phyloP scores from a whole-genome alignment of 2,113 vertebrate species.

The Tauraco erythrolophus region DNA sequence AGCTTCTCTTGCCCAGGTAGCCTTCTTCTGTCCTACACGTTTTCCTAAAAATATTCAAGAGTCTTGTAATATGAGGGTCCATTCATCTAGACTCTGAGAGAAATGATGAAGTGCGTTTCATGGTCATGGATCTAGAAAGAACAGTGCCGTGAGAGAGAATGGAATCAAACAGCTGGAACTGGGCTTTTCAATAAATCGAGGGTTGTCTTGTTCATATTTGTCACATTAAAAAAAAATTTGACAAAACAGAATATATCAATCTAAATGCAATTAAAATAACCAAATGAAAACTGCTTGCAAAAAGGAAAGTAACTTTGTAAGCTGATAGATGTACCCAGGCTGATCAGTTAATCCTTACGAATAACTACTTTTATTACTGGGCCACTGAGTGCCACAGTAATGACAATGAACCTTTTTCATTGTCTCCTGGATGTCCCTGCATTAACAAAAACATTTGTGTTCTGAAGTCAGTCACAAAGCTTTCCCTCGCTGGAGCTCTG shows the following conservation, averaged over 20 bases:
- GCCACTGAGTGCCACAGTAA: background rate
- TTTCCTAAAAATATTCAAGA: background rate
- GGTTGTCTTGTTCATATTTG: background rate
- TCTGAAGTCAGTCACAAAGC: background rate
- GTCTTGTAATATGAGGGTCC: background rate
- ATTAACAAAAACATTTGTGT: background rate
- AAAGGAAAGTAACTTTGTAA: background rate
- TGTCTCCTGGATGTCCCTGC: background rate
- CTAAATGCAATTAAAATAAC: background rate
- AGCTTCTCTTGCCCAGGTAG: background rate
- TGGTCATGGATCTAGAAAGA: background rate
- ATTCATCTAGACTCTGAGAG: background rate
- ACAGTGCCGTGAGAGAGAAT: background rate
- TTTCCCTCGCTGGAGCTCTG: background rate
- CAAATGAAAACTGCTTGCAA: background rate
- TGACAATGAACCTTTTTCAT: background rate
- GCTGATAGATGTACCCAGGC: background rate
- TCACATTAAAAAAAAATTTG: background rate
- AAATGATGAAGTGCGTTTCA: background rate
- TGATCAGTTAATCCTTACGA: background rate
- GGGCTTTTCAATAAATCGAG: background rate
- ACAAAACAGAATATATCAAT: background rate
- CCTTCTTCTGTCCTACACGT: background rate
- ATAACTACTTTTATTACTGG: background rate
- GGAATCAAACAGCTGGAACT: background rate